These are phyloP conservation scores for Invenusta paracnida DNA, from an alignment of 2,888 invertebrate species.

Conservation along the genomic window DNA sequence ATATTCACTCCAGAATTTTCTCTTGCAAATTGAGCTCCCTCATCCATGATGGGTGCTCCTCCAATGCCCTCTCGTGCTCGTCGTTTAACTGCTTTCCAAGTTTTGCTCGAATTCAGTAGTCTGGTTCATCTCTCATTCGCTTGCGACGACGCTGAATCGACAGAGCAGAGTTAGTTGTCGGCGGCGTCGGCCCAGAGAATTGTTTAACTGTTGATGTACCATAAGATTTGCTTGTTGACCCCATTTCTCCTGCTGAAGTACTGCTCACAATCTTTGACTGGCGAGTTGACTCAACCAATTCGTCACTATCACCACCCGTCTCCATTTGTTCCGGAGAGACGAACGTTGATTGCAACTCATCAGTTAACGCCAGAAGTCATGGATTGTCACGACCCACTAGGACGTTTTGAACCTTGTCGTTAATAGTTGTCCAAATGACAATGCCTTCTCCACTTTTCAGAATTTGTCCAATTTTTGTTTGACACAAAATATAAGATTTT, in stretches of 20 bases:
- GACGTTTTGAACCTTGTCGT: not conserved
- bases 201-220: too few relatives aligned
- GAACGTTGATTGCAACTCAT: not conserved
- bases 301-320: not conserved
- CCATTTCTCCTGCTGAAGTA: not conserved
- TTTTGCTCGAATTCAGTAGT: not conserved
- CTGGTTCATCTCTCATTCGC: not conserved
- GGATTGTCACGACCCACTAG: not conserved
- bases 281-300: not conserved
- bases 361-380: not conserved
- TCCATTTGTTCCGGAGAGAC: not conserved
- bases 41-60: not conserved
- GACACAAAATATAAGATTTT: not conserved
- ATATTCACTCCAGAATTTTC: not conserved
- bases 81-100: not conserved
- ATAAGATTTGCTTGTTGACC: too few relatives aligned
- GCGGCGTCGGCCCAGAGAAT: too few relatives aligned
- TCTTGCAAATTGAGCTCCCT: slow-evolving; percentile 12
- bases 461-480: not conserved
- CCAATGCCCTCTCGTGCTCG: not conserved
- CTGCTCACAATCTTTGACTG: not conserved
- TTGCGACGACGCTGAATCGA: not conserved
- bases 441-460: not conserved
- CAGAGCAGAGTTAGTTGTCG: not conserved
- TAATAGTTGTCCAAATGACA: not conserved